Base-by-base conservation (phyloP, 2,797 vertebrate species). In the Acanthurus lineatus region DNA sequence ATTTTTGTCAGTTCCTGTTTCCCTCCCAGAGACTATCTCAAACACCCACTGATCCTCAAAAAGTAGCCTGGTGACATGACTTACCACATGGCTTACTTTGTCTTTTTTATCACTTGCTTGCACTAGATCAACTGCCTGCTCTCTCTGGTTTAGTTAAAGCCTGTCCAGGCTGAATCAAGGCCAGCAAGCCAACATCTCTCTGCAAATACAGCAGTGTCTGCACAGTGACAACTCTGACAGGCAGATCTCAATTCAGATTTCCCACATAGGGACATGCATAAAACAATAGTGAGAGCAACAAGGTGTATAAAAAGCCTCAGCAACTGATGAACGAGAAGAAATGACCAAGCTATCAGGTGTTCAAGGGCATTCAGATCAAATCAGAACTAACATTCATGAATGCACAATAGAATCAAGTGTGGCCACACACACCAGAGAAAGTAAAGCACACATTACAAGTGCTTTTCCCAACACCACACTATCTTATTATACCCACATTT, bases 71-170 rank as follows among this genome's bases (percentile, higher is more conserved):
- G 54, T 68, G 62, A 58, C 76, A 56, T 0, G 11, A 49, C 76
- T 66, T 45, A 19, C 73, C 82, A 82, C 32, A 35, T 35, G 32
- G 32, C 32, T 35, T 35, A 35, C 32, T 94, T 88, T 88, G 74
- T 91, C 90, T 91, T 82, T 72, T 82, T 92, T 91, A 92, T 87
- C 86, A 19, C 73, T 62, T 42, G 67, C 75, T 77, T 57, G 49
- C 79, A 83, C 71, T 69, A 79, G 69, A 92, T 89, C 86, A 81
- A 61, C 69, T 38, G 52, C 81, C 76, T 56, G 61, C 74, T 82
- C 81, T 81, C 72, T 40, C 70, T 35, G 45, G 44, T 81, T 79
- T 77, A 45, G 59, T 72, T 81, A 66, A 77, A 89, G 76, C 73
- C 66, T 11, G 47, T 76, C 71, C 62, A 80, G 73, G 64, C 85